These are phyloP conservation scores for Sarcophaga variegata DNA, from an alignment of 2,888 invertebrate species.

Conservation along the genomic window DNA sequence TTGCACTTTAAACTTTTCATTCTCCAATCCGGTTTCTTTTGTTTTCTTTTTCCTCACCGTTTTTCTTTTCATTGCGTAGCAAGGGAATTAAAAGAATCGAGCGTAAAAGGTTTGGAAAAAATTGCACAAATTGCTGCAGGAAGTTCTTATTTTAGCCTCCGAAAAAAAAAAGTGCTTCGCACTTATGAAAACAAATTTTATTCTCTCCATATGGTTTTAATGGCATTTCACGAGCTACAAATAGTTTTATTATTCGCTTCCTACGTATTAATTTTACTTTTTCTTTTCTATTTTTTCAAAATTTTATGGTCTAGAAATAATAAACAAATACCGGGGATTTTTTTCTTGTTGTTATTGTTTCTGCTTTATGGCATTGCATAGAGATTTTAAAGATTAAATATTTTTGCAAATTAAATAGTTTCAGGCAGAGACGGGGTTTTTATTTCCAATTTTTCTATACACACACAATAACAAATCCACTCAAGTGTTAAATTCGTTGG, in stretches of 20 bases:
- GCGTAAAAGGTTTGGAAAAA: slow-evolving; percentile 23
- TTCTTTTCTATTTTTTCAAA: background rate
- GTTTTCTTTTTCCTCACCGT: background rate
- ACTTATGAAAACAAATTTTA: slow-evolving; percentile 12
- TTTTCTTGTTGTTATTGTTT: background rate
- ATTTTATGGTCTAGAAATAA: slow-evolving; percentile 67
- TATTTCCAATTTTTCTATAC: slow-evolving; percentile 10
- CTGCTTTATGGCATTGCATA: background rate
- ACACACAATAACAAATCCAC: slow-evolving; percentile 42
- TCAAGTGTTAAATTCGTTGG: slow-evolving; percentile 64
- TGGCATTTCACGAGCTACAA: slow-evolving; percentile 49
- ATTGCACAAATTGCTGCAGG: no score
- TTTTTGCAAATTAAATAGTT: slow-evolving; percentile 48
- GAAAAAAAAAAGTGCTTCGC: background rate
- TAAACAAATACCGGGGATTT: slow-evolving; percentile 43
- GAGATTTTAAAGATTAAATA: slow-evolving; percentile 46
- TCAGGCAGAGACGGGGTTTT: background rate
- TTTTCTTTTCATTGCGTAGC: background rate
- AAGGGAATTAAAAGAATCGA: slow-evolving; percentile 1
- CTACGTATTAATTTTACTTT: background rate
- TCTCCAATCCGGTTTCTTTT: background rate
- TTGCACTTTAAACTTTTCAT: slow-evolving; percentile 47
- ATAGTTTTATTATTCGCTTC: slow-evolving; percentile 38
- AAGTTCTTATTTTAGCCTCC: background rate
- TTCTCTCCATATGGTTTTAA: slow-evolving; percentile 62